Percentiles rank a stretch among this genome's conserved stretches.
phyloP scores from a whole-genome alignment of 1,140 invertebrate genomes.

The Centruroides sculpturatus region DNA sequence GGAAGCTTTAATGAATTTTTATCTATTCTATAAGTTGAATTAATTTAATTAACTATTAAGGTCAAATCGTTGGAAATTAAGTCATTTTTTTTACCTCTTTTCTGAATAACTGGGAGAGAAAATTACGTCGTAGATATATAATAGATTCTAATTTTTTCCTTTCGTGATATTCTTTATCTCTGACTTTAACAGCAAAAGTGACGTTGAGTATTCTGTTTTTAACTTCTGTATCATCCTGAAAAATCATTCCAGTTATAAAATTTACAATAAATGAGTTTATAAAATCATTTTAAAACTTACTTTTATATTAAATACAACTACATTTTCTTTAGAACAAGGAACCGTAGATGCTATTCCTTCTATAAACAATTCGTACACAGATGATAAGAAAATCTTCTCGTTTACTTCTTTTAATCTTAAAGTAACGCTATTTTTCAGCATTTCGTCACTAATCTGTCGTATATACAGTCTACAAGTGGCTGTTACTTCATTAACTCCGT shows the following conservation, averaged over 20 bases:
- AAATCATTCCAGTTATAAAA: constrained; percentile 1
- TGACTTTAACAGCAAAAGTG: constrained; percentile 53
- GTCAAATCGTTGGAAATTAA: no score
- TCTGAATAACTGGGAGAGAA: constrained; percentile 9
- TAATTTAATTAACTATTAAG: no score
- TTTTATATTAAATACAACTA: constrained; percentile 84
- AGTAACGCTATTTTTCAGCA: constrained; percentile 88
- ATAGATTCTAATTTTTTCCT: no score
- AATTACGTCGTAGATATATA: neutral
- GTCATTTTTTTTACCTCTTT: constrained; percentile 5
- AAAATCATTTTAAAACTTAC: constrained; percentile 31
- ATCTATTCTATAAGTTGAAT: no score
- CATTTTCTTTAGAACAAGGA: constrained; percentile 78
- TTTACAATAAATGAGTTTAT: neutral
- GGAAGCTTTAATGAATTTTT: no score
- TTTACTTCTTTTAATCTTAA: constrained; percentile 85
- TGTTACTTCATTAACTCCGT: constrained; percentile 35
- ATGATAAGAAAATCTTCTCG: constrained; percentile 79
- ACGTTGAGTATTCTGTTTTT: constrained; percentile 77
- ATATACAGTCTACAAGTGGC: constrained; percentile 53
- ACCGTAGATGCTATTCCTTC: constrained; percentile 83
- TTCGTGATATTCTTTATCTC: neutral
- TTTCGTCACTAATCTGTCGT: constrained; percentile 79
- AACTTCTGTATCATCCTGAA: constrained; percentile 69
- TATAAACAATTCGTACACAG: constrained; percentile 71